Evolutionary conservation across 2,113 vertebrate genomes (phyloP).

Genomic region (Vicugna pacos): DNA sequence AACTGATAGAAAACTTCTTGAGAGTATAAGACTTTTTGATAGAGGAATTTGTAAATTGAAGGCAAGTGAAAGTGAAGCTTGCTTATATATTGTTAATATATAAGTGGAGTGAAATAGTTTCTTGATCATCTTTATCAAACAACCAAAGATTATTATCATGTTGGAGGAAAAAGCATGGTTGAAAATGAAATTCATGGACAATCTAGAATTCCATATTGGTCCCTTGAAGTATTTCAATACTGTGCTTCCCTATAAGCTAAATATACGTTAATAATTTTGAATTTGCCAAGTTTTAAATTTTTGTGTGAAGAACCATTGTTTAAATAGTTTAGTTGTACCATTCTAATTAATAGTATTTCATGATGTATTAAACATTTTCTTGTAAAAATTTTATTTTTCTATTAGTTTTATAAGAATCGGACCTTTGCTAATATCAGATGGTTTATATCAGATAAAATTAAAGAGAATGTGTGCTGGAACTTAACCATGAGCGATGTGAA

Average conservation of each 20-base stretch:
- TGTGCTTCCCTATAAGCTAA: slow-evolving; percentile 29
- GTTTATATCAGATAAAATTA: background rate
- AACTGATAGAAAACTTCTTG: slow-evolving; percentile 3
- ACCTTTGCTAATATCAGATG: background rate
- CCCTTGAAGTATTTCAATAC: slow-evolving; percentile 12
- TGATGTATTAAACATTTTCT: slow-evolving; percentile 22
- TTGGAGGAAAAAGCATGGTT: background rate
- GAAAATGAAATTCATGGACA: slow-evolving; percentile 51
- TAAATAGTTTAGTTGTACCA: slow-evolving; percentile 33
- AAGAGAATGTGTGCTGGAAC: background rate
- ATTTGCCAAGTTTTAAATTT: slow-evolving; percentile 7
- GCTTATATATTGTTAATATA: background rate
- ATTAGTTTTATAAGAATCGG: slow-evolving; percentile 42
- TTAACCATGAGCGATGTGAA: slow-evolving; percentile 1
- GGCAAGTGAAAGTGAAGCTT: slow-evolving; percentile 42
- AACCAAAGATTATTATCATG: slow-evolving; percentile 1
- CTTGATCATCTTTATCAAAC: background rate
- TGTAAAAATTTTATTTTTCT: slow-evolving; percentile 38
- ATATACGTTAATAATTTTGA: slow-evolving; percentile 36
- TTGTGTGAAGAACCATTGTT: slow-evolving; percentile 21
- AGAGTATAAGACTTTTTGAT: background rate
- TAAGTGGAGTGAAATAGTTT: background rate
- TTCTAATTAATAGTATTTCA: slow-evolving; percentile 46
- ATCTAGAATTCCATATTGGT: background rate
- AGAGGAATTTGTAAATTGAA: slow-evolving; percentile 31